A percentile compares a stretch with the other conserved stretches of the same genome.
These are phyloP conservation scores for Notechis scutatus DNA, from an alignment of 2,113 vertebrate genomes.

Conservation along the genomic window DNA sequence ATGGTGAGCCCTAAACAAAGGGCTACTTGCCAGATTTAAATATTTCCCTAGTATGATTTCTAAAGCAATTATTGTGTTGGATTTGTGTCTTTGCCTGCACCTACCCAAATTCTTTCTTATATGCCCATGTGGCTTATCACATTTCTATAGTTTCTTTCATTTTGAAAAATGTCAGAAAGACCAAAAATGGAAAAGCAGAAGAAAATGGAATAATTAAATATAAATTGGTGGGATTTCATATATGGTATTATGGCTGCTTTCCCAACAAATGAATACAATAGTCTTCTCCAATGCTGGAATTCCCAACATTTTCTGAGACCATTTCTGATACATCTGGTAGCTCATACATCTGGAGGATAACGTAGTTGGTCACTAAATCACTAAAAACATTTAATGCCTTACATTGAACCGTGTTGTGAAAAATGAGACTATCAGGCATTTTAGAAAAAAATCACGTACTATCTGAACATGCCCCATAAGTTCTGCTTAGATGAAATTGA, in stretches of 20 bases:
- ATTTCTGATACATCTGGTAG: background rate
- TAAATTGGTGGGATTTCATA: background rate
- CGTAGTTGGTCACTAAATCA: background rate
- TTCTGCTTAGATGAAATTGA: background rate
- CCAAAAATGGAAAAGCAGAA: slow-evolving; percentile 38
- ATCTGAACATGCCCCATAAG: background rate
- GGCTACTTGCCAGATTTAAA: background rate
- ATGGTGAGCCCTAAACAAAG: no score
- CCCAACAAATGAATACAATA: background rate
- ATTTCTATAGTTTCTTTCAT: background rate
- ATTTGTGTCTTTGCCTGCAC: background rate
- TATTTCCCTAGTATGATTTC: rapidly evolving
- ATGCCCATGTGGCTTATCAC: background rate
- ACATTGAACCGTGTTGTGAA: background rate
- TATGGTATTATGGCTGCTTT: background rate
- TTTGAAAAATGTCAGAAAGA: slow-evolving; percentile 1
- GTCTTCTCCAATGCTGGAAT: background rate
- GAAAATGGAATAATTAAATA: slow-evolving; percentile 36
- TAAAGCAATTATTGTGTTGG: background rate
- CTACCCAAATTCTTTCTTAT: background rate
- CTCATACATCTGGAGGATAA: background rate
- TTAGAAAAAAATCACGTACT: background rate
- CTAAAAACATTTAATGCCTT: background rate
- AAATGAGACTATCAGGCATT: background rate
- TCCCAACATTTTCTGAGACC: background rate